Evolutionary conservation across 2,113 vertebrate species (phyloP).

Genomic region (Numida meleagris): DNA sequence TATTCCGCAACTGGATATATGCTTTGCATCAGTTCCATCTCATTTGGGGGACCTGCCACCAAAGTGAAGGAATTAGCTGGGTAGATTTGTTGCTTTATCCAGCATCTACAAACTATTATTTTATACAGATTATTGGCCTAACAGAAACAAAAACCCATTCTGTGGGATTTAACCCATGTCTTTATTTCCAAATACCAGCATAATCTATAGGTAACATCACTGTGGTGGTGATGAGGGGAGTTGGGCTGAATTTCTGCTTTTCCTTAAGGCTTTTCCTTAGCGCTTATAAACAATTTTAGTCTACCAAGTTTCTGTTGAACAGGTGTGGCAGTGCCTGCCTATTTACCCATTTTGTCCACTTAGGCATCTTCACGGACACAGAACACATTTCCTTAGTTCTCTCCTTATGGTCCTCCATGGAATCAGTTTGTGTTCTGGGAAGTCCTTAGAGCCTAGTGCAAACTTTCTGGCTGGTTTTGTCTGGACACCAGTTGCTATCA

Average conservation of each 20-base stretch:
- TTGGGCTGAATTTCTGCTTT: neutral
- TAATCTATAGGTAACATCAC: rapidly evolving
- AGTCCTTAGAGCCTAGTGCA: neutral
- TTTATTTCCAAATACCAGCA: neutral
- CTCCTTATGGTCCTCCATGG: neutral
- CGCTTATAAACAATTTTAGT: neutral
- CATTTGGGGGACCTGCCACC: neutral
- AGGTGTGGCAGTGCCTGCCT: neutral
- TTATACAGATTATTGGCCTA: neutral
- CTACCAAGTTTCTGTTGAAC: neutral
- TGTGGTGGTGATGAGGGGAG: neutral
- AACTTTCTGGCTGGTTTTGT: neutral
- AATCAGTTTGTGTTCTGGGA: neutral
- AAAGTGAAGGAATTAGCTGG: neutral
- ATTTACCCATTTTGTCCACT: neutral
- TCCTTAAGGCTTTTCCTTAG: neutral
- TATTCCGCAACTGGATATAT: neutral
- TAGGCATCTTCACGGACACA: neutral
- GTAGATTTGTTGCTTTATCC: neutral
- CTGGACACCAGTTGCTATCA: neutral
- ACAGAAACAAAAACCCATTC: neutral
- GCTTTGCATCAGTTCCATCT: conserved; percentile 3
- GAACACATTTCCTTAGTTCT: neutral
- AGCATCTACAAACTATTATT: neutral
- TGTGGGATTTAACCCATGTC: neutral